phyloP scores from a whole-genome alignment of 2,113 vertebrate species.

The Steatornis caripensis region DNA sequence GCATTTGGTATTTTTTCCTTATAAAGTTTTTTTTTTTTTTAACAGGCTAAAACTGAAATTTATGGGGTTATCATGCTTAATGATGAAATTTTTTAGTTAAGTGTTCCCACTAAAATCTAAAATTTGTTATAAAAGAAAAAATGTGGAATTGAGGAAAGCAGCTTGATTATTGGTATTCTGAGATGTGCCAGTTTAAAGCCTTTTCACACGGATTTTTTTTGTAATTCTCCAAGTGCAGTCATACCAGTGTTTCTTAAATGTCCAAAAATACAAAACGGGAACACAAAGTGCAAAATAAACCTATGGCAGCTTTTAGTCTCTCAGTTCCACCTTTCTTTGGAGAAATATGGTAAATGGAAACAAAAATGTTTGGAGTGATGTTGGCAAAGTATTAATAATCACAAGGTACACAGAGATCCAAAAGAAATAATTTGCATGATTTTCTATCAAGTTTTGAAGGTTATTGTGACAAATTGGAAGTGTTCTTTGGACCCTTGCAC shows the following conservation, averaged over 20 bases:
- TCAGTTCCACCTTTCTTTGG: background rate
- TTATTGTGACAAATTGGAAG: conserved; percentile 39
- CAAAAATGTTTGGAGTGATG: background rate
- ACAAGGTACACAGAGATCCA: background rate
- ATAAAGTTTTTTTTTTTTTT: background rate
- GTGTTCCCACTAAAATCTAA: background rate
- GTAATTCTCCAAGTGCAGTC: background rate
- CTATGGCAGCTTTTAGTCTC: background rate
- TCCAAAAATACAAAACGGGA: background rate
- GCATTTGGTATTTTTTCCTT: background rate
- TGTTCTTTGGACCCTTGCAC: conserved; percentile 13
- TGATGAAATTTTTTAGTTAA: background rate
- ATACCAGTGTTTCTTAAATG: background rate
- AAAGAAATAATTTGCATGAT: background rate
- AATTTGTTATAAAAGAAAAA: background rate
- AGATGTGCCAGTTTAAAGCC: background rate
- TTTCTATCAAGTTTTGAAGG: conserved; percentile 49
- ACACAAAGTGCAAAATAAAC: background rate
- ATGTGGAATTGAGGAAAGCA: background rate
- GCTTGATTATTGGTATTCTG: background rate
- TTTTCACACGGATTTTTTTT: background rate
- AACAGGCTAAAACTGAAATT: background rate
- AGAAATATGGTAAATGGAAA: background rate
- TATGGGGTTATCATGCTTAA: background rate
- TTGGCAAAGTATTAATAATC: background rate